Evolutionary conservation across 2,888 invertebrate species (phyloP), one percentile per base, ranked within the genome.

Genomic region (Sarcophaga subvicina): DNA sequence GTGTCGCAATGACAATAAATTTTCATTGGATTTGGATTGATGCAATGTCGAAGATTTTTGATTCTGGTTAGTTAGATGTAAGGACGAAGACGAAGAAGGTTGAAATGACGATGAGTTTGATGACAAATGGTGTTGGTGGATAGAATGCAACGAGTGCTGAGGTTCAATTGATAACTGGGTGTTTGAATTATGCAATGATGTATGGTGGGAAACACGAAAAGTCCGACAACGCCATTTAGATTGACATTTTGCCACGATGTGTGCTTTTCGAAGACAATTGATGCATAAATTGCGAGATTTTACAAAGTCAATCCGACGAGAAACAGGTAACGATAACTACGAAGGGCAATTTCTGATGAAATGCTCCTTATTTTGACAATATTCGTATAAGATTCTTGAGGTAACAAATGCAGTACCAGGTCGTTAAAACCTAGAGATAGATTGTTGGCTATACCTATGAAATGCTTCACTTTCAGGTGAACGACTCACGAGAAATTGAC

Each of bases 401-500:
- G 22, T 20, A n/a, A 76, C 37, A 20, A 81, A 27, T 14, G 81
- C 69, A n/a, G 45, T 22, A 3, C 73, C 45, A 25, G 54, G 14
- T 14, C 69, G 62, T 4, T 63, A 63, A 17, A 12, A 14, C 12
- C 20, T 60, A 14, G 5, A 12, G 11, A 62, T 73, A 10, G 14
- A 22, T 69, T 63, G 69, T 17, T 4, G 14, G 4, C 25, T 25
- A 25, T 25, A 25, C 25, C 25, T 25, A 25, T 62, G 60, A 78
- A 12, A 25, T 25, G 69, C 62, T 3, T 78, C 69, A 3, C 2
- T 10, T 47, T 60, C 60, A 22, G 60, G 5, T 17, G 37, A 45
- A 2, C 60, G 77, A 27, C 76, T 80, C 54, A 66, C 80, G 3
- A 72, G 14, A 59, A 72, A 80, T 14, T 72, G 72, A 22, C 80